These are phyloP conservation scores for Epinephelus cyanopodus DNA, from an alignment of 2,113 vertebrate species.

Conservation along the genomic window DNA sequence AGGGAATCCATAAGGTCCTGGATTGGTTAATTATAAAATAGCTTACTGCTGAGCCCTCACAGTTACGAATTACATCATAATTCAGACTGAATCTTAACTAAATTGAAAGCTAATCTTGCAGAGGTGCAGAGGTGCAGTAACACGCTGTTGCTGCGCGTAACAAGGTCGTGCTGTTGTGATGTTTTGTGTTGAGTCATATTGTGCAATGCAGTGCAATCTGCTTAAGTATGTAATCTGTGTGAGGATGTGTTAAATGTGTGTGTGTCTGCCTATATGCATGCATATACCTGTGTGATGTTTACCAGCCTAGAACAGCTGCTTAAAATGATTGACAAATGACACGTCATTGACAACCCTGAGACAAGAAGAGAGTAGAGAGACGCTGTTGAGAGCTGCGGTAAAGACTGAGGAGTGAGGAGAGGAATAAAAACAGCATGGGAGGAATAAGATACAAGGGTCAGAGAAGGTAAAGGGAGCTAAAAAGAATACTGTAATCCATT, in stretches of 20 bases:
- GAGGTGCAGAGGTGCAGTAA: background rate
- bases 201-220: conserved; percentile 13
- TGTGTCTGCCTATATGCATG: background rate
- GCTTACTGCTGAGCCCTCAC: background rate
- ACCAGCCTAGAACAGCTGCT: conserved; percentile 38
- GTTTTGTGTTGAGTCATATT: conserved; percentile 13
- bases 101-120: conserved; percentile 21
- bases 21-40: background rate
- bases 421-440: conserved; percentile 28
- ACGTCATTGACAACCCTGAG: conserved; percentile 37
- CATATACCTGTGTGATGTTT: background rate
- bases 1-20: background rate
- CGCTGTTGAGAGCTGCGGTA: background rate
- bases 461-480: conserved; percentile 4
- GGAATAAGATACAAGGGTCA: conserved; percentile 26
- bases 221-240: conserved; percentile 18
- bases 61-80: conserved; percentile 6
- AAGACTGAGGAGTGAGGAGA: conserved; percentile 1
- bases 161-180: background rate
- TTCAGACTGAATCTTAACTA: conserved; percentile 2
- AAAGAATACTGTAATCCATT: conserved; percentile 25
- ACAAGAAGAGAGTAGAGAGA: background rate
- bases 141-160: background rate
- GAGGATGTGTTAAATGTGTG: background rate
- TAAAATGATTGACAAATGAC: conserved; percentile 61